Base-by-base conservation (phyloP, 2,113 vertebrate genomes). In the Thymallus thymallus region DNA sequence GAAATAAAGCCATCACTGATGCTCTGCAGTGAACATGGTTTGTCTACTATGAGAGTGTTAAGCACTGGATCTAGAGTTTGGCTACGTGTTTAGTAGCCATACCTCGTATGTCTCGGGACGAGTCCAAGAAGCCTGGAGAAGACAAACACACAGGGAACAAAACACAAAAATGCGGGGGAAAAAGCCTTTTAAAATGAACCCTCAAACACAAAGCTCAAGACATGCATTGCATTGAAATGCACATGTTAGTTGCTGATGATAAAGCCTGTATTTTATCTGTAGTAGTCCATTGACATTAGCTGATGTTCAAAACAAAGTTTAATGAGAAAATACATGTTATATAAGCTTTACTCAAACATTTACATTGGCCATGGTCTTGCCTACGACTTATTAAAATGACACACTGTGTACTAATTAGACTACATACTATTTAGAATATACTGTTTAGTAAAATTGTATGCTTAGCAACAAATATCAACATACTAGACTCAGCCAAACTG, bases 81-180 rank as follows among this genome's bases (percentile, higher is more conserved):
- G 91, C 94, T 96, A 96, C 89, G 73, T 83, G 56, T 91, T 91
- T 91, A 92, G 91, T 88, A 92, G 93, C 94, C 91, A 94, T 99
- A 99, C 98, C 98, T 99, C 96, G 88, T 97, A 95, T 89, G 93
- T 96, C 94, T 97, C 95, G 82, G 96, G 95, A 90, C 97, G 95
- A 87, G 97, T 99, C 98, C 98, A 99, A 80, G 97, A 99, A 90
- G 96, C 98, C 98, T 99, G 92, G 91, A 96, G 88, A 93, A 88
- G 92, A 94, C 88, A 97, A 91, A 96, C 92, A 95, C 86, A 95
- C 89, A 95, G 89, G 91, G 95, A 91, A 89, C 83, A 90, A 84
- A 76, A 82, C 66, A 90, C 89, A 93, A 46, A 87, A 91, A 87
- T 88, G 91, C 88, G 72, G 72, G 29, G n/a, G 3, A 64, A 58